These are phyloP conservation scores for Sarcoramphus papa DNA, from an alignment of 2,797 vertebrate species.

Conservation along the genomic window DNA sequence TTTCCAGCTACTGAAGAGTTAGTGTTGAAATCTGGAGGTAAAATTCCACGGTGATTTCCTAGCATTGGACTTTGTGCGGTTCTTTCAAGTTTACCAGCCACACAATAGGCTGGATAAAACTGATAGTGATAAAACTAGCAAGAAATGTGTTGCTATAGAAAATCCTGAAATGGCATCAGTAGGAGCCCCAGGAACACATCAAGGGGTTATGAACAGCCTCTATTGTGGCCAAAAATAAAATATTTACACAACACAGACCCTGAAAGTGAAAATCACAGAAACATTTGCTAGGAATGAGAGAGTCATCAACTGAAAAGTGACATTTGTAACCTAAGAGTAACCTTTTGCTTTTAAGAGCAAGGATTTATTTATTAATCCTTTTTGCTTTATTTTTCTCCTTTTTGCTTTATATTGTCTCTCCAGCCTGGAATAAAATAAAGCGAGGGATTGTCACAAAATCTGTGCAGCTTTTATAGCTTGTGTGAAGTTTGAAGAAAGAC, in stretches of 20 bases:
- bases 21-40: not conserved
- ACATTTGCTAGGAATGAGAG: not conserved
- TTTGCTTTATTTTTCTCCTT: not conserved
- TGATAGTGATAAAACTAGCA: not conserved
- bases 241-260: not conserved
- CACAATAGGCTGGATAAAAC: not conserved
- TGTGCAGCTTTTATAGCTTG: not conserved
- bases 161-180: not conserved
- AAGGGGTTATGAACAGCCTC: not conserved
- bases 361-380: not conserved
- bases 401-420: not conserved
- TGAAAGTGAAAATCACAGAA: slow-evolving; percentile 24
- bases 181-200: not conserved
- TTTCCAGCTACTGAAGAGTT: not conserved
- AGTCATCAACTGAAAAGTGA: not conserved
- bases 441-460: not conserved
- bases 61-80: not conserved
- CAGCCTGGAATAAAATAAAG: not conserved
- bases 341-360: not conserved
- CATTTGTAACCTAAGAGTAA: not conserved
- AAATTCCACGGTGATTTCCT: not conserved
- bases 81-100: not conserved
- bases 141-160: not conserved
- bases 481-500: not conserved
- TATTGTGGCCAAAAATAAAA: slow-evolving; percentile 3